A percentile compares a stretch with the other conserved stretches of the same genome.
Conservation (phyloP, 1,140 invertebrate species). For the Drosophila elegans region DNA sequence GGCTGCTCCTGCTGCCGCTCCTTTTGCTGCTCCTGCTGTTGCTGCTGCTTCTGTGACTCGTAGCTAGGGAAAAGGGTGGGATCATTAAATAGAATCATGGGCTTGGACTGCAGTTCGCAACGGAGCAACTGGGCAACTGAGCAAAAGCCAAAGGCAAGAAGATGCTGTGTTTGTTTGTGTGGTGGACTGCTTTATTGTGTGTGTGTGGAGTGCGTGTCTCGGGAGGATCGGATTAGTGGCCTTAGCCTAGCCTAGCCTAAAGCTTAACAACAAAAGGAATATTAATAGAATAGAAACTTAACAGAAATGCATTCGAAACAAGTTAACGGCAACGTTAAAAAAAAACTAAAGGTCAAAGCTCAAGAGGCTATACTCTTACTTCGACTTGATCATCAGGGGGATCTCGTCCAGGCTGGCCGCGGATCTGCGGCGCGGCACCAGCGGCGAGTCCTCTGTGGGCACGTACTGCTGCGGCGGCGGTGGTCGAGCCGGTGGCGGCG, state of each 20-base stretch:
- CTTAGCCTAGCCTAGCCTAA: constrained; percentile 55
- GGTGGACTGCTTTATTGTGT: constrained; percentile 68
- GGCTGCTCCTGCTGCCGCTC: constrained; percentile 31
- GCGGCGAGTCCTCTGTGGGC: constrained; percentile 70
- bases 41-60: constrained; percentile 32
- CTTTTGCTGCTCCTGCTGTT: constrained; percentile 14
- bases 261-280: constrained; percentile 49
- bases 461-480: constrained; percentile 71
- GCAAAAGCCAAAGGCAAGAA: constrained; percentile 46
- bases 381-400: constrained; percentile 67
- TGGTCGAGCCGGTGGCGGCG: constrained; percentile 78
- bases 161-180: constrained; percentile 51
- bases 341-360: constrained; percentile 35
- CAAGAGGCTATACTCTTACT: constrained; percentile 64
- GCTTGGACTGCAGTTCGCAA: constrained; percentile 1
- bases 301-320: constrained; percentile 73
- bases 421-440: constrained; percentile 61
- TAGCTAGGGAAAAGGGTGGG: constrained; percentile 74
- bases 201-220: constrained; percentile 37
- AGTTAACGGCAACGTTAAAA: constrained; percentile 35
- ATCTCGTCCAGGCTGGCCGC: constrained; percentile 68
- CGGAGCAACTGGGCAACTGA: constrained; percentile 36
- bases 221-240: constrained; percentile 43
- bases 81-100: constrained; percentile 67
- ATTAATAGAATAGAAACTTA: constrained; percentile 54